Conservation (phyloP, 1,140 invertebrate genomes). For the Leptestheria dahalacensis region DNA sequence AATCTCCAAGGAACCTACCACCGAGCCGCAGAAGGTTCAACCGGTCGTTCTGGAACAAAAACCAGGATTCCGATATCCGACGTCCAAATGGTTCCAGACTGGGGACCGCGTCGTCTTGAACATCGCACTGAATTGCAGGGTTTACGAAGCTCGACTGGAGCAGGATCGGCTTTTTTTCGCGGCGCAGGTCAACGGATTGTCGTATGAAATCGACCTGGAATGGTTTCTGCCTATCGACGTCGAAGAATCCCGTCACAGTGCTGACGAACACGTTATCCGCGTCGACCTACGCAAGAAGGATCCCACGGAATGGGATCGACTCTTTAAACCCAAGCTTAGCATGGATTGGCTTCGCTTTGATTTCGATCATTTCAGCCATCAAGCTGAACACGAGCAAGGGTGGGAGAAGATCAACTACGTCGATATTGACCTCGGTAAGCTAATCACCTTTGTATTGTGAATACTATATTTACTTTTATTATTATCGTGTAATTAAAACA, state of each 20-base stretch:
- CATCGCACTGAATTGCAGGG: background rate
- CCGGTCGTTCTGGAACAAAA: background rate
- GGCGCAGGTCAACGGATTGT: background rate
- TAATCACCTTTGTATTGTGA: background rate
- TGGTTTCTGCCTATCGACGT: background rate
- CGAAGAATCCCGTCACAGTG: background rate
- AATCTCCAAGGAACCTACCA: too few species aligned
- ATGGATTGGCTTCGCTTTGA: background rate
- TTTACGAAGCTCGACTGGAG: background rate
- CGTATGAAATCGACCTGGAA: background rate
- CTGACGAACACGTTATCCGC: background rate
- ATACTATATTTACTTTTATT: too few species aligned
- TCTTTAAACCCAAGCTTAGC: background rate
- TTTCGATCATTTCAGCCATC: background rate
- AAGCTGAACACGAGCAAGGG: background rate
- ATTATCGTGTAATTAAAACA: too few species aligned
- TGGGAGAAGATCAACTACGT: background rate
- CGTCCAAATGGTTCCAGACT: background rate
- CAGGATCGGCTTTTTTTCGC: background rate
- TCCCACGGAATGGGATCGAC: background rate
- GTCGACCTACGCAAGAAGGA: background rate
- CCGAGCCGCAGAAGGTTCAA: too few species aligned
- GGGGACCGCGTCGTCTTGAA: background rate
- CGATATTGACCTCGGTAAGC: background rate
- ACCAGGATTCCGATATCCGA: background rate